phyloP scores from a whole-genome alignment of 2,113 vertebrate genomes.

The Rhea pennata region DNA sequence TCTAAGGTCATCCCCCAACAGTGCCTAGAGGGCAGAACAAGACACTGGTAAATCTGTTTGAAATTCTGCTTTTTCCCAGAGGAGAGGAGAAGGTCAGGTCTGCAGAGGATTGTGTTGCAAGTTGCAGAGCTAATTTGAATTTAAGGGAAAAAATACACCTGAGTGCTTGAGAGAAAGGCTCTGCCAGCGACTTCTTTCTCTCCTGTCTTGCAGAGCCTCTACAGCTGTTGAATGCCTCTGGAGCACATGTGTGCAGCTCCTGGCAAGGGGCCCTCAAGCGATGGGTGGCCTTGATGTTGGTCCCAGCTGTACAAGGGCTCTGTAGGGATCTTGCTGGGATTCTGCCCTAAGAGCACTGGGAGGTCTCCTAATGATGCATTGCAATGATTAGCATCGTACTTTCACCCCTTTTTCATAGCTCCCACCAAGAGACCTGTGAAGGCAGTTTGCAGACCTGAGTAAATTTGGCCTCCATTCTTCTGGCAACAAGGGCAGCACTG shows the following conservation, averaged over 20 bases:
- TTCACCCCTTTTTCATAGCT: background rate
- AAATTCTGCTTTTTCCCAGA: background rate
- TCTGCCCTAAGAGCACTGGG: background rate
- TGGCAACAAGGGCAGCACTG: background rate
- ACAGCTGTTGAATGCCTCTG: background rate
- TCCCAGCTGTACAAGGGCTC: background rate
- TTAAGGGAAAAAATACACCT: slow-evolving; percentile 31
- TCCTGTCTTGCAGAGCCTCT: background rate
- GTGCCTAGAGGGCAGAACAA: slow-evolving; percentile 3
- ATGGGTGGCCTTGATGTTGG: background rate
- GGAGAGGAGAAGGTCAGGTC: slow-evolving; percentile 35
- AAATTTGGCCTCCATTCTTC: background rate
- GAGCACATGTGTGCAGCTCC: background rate
- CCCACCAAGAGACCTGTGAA: background rate
- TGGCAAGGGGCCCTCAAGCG: background rate
- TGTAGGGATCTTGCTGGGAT: background rate
- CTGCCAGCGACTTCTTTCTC: background rate
- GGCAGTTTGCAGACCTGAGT: background rate
- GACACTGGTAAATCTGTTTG: background rate
- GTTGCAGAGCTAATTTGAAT: slow-evolving; percentile 18
- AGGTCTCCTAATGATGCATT: background rate
- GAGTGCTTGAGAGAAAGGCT: background rate
- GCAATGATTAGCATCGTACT: background rate
- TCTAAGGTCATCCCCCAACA: slow-evolving; percentile 9
- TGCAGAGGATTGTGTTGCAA: background rate